A percentile compares a stretch with the other conserved stretches of the same genome.
Evolutionary conservation across 2,797 vertebrate species (phyloP).

Genomic region (Siniperca undulata): DNA sequence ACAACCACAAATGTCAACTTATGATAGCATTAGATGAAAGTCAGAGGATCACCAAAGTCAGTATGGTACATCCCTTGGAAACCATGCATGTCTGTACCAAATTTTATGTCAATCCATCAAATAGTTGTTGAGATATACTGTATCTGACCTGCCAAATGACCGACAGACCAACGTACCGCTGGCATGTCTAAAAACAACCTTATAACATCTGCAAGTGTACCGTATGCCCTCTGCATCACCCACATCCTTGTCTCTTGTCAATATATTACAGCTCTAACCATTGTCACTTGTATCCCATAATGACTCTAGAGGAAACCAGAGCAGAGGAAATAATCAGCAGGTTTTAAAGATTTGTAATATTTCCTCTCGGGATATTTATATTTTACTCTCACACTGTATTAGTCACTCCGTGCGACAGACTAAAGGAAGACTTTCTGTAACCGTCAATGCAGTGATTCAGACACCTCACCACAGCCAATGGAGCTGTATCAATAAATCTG

Average conservation of each 20-base stretch:
- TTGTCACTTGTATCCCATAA: background rate
- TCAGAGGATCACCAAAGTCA: background rate
- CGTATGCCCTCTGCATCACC: background rate
- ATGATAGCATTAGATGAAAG: too few species aligned
- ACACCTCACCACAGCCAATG: constrained; percentile 11
- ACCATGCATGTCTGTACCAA: background rate
- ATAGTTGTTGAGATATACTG: background rate
- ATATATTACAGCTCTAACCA: background rate
- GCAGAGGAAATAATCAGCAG: background rate
- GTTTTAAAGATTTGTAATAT: background rate
- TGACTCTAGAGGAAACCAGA: background rate
- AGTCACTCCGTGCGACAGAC: background rate
- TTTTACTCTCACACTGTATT: background rate
- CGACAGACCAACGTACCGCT: background rate
- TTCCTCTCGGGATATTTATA: background rate
- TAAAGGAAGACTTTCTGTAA: constrained; percentile 8
- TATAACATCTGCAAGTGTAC: background rate
- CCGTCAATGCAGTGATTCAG: constrained; percentile 15
- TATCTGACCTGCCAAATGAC: background rate
- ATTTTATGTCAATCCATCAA: background rate
- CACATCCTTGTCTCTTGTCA: background rate
- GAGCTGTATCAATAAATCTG: constrained; percentile 17
- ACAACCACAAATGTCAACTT: background rate
- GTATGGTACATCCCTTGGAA: background rate
- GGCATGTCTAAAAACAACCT: background rate